Conservation (phyloP, 2,888 invertebrate species). For the Papilio gigon region DNA sequence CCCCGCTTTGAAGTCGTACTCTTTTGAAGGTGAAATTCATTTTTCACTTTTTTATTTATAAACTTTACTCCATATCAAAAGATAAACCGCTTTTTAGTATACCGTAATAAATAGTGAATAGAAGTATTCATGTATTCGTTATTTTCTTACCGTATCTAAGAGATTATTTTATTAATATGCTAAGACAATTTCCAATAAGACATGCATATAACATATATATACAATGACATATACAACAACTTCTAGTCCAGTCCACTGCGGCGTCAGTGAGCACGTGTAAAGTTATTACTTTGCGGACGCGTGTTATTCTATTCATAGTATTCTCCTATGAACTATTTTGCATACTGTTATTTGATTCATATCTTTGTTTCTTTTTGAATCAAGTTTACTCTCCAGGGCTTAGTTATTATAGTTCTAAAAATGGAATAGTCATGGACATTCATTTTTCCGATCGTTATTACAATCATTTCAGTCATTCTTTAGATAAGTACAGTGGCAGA, state of each 20-base stretch:
- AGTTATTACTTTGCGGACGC: neutral
- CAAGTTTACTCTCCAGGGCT: too few species aligned
- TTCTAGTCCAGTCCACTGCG: too few species aligned
- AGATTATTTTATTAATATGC: neutral
- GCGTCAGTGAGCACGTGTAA: neutral
- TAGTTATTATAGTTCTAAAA: too few species aligned
- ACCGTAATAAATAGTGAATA: neutral
- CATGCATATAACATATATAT: too few species aligned
- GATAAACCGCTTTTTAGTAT: neutral
- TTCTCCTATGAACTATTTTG: slow-evolving; percentile 8
- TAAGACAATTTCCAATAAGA: neutral
- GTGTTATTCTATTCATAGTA: slow-evolving; percentile 10
- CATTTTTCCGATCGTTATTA: too few species aligned
- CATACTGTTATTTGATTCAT: neutral
- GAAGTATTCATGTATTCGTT: neutral
- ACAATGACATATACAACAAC: too few species aligned
- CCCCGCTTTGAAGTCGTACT: slow-evolving; percentile 9
- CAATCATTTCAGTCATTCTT: too few species aligned
- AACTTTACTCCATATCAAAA: neutral
- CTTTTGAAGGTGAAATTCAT: slow-evolving; percentile 11
- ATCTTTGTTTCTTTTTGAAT: neutral
- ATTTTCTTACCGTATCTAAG: too few species aligned
- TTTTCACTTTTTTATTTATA: slow-evolving; percentile 7
- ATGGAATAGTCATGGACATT: too few species aligned
- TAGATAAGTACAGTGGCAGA: too few species aligned